phyloP scores from a whole-genome alignment of 2,113 vertebrate species.

The Excalfactoria chinensis region DNA sequence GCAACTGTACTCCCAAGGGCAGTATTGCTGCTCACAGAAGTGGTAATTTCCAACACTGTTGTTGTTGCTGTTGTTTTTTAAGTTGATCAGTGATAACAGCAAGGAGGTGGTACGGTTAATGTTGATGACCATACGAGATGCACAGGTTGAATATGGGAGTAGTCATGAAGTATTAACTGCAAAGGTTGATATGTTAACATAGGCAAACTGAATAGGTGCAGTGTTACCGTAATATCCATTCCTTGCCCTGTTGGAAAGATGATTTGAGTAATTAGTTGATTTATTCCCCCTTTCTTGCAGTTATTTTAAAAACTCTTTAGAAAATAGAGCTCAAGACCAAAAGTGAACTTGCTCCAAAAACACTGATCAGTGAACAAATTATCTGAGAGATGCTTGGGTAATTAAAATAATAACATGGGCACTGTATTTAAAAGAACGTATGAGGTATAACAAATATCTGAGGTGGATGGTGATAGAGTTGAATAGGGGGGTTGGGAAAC shows the following conservation, averaged over 20 bases:
- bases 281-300: neutral
- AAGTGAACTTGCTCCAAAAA: neutral
- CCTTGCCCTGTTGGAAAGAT: neutral
- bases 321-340: neutral
- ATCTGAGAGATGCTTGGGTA: neutral
- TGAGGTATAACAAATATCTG: neutral
- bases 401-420: slow-evolving; percentile 1
- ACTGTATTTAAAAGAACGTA: slow-evolving; percentile 33
- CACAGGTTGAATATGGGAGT: neutral
- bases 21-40: neutral
- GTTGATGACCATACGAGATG: neutral
- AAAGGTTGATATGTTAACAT: neutral
- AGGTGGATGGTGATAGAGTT: neutral
- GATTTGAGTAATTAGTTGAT: neutral
- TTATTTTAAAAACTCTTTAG: neutral
- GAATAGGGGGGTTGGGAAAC: neutral
- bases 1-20: neutral
- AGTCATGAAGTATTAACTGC: neutral
- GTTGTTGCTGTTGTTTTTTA: no score
- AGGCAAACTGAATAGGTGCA: neutral
- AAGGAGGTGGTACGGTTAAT: neutral
- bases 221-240: neutral
- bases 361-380: neutral
- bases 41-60: neutral
- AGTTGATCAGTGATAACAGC: neutral